Percentiles rank a stretch among this genome's conserved stretches.
Evolutionary conservation across 2,113 vertebrate species (phyloP).

Genomic region (Toxotes chatareus): DNA sequence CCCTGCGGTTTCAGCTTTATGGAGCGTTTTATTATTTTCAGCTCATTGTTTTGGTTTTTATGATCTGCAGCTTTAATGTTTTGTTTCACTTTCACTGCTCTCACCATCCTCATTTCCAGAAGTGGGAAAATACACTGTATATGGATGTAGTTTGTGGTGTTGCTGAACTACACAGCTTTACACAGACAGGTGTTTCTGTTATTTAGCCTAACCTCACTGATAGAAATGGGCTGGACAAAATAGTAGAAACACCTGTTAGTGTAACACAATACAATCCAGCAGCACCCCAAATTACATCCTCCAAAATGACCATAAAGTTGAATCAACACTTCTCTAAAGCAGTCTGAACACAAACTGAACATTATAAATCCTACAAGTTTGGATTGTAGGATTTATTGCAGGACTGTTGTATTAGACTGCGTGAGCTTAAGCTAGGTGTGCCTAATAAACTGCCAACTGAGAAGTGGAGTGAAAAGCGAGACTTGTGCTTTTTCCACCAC

Average conservation of each 20-base stretch:
- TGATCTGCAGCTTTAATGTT: background rate
- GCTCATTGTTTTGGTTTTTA: slow-evolving; percentile 16
- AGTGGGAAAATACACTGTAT: background rate
- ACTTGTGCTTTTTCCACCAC: too few species aligned
- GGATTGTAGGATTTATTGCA: background rate
- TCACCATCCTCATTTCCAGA: background rate
- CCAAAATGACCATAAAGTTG: background rate
- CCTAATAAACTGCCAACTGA: background rate
- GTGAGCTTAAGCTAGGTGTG: background rate
- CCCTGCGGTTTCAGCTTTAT: background rate
- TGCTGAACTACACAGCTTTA: background rate
- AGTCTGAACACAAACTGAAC: background rate
- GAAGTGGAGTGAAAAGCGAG: background rate
- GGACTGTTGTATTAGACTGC: background rate
- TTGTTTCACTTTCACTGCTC: background rate
- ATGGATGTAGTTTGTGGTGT: background rate
- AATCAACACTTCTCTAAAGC: background rate
- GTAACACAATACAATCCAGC: background rate
- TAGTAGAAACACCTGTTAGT: background rate
- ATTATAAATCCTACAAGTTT: background rate
- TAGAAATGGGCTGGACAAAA: background rate
- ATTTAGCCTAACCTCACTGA: background rate
- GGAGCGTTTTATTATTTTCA: background rate
- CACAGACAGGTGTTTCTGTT: too few species aligned
- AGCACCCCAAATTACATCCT: background rate